phyloP scores from a whole-genome alignment of 2,888 invertebrate species.

The Amaurobius ferox region DNA sequence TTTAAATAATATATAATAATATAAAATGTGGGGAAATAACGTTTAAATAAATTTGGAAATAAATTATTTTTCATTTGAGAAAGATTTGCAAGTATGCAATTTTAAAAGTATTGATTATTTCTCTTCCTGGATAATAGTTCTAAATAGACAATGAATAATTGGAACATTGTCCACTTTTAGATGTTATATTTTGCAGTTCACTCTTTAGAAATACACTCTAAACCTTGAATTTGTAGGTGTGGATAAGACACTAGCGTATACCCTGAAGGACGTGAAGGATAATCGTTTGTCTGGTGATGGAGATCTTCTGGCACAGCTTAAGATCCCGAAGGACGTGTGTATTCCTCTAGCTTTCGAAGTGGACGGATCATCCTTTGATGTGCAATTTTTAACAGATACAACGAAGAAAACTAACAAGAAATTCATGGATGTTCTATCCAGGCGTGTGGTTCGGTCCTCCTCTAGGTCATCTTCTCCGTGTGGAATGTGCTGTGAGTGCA shows the following conservation, averaged over 20 bases:
- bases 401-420: slow-evolving; percentile 82
- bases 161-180: no score
- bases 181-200: no score
- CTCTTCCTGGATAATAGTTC: no score
- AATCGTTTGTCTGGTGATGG: slow-evolving; percentile 84
- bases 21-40: no score
- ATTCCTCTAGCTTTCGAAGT: slow-evolving; percentile 89
- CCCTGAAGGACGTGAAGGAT: slow-evolving; percentile 84
- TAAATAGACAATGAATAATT: no score
- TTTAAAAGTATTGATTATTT: no score
- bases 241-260: slow-evolving; percentile 86
- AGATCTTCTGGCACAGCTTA: slow-evolving; percentile 85
- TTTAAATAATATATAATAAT: no score
- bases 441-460: slow-evolving; percentile 79
- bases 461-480: slow-evolving; percentile 77
- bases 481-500: slow-evolving; percentile 79
- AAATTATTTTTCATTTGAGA: no score
- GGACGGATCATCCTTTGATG: slow-evolving; percentile 82
- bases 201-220: no score
- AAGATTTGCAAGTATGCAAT: no score
- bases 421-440: slow-evolving; percentile 83
- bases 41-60: no score
- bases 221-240: no score
- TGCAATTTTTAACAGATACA: slow-evolving; percentile 76
- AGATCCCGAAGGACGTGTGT: slow-evolving; percentile 87